These are phyloP conservation scores for Drosophila silvestris DNA, from an alignment of 2,888 invertebrate species.

Conservation along the genomic window DNA sequence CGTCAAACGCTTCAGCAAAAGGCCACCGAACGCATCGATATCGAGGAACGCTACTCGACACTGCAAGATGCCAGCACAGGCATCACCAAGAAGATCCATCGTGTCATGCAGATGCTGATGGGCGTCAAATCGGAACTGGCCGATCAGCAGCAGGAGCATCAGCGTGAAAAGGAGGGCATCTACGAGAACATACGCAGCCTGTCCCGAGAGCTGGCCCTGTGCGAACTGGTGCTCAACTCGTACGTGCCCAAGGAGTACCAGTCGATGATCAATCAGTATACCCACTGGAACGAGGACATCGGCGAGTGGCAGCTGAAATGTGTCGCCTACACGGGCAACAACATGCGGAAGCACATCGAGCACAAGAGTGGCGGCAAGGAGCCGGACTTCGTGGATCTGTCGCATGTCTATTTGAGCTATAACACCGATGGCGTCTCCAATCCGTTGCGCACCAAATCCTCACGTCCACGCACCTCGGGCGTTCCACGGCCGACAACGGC, in stretches of 20 bases:
- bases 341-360: conserved; percentile 92
- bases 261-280: conserved; percentile 94
- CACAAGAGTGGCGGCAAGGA: conserved; percentile 84
- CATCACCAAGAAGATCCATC: conserved; percentile 96
- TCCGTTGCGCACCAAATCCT: conserved; percentile 86
- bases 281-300: conserved; percentile 99
- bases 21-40: conserved; percentile 96
- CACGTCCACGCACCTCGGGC: conserved; percentile 86
- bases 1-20: conserved; percentile 94
- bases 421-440: conserved; percentile 87
- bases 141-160: conserved; percentile 96
- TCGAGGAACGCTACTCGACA: conserved; percentile 97
- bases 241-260: conserved; percentile 98
- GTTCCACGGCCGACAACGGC: conserved; percentile 86
- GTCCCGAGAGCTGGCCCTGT: conserved; percentile 95
- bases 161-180: conserved; percentile 98
- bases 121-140: conserved; percentile 93
- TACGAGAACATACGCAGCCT: conserved; percentile 96
- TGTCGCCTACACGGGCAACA: conserved; percentile 99
- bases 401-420: conserved; percentile 89
- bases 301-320: conserved; percentile 99
- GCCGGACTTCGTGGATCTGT: conserved; percentile 88
- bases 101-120: conserved; percentile 94
- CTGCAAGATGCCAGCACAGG: conserved; percentile 98
- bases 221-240: conserved; percentile 95